Base-by-base conservation (phyloP, 2,113 vertebrate genomes). In the Parus major region DNA sequence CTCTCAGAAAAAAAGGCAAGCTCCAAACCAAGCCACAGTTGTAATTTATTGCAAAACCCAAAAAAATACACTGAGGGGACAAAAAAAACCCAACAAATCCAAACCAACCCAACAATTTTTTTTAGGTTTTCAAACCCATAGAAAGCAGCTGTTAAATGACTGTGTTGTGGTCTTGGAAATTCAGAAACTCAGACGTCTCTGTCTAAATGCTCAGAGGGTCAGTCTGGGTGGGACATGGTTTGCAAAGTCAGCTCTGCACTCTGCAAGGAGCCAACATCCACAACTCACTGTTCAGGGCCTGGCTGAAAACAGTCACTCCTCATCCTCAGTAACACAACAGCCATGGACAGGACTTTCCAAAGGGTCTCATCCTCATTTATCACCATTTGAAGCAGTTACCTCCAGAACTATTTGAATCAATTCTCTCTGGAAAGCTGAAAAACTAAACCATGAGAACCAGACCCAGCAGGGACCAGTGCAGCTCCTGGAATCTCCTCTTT, bases 1-100 rank as follows among this genome's bases (percentile, higher is more conserved):
- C 53, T 95, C 53, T 44, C 28, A 35, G n/a, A 82, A 61, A 93
- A 90, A 89, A 92, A 90, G 69, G 59, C 82, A 91, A 49, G 63
- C 76, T 92, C 79, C 71, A 91, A 92, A 76, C 39, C 33, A 91
- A 94, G 63, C n/a, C 68, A 79, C 36, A 77, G 28, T 27, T 57
- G 19, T 86, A 57, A 68, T 63, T 87, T 73, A 80, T 79, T 77
- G 65, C 36, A 88, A 95, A 72, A 9, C 47, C 80, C n/a, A 3
- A 7, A 7, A 77, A 90, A 93, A 91, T 52, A 61, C 65, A 93
- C 79, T 80, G 71, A 65, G 46, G 41, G 35, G 33, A 63, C 23
- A 71, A 60, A 57, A 77, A 2, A 59, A 31, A 50, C 36, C 36
- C 59, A 64, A 44, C 42, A 50, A 31, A 2, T 1, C 6, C 33